phyloP scores from a whole-genome alignment of 1,140 invertebrate genomes.

The Aphis gossypii region DNA sequence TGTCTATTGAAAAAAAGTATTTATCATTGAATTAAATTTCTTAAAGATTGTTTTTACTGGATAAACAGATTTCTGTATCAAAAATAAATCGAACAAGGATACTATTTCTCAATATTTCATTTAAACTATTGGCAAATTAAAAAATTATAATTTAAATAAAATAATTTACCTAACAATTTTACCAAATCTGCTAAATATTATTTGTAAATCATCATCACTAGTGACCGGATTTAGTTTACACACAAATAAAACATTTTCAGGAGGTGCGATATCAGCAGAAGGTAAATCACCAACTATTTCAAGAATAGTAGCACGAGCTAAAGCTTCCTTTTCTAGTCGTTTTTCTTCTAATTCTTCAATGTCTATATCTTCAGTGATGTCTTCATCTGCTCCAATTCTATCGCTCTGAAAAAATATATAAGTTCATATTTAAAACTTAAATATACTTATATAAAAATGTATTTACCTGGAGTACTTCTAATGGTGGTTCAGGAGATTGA shows the following conservation, averaged over 20 bases:
- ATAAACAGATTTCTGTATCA: too few relatives aligned
- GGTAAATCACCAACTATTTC: constrained; percentile 99
- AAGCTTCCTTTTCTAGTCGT: constrained; percentile 89
- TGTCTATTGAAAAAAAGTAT: too few relatives aligned
- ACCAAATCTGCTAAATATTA: constrained; percentile 97
- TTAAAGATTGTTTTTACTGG: too few relatives aligned
- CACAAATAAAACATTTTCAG: constrained; percentile 99
- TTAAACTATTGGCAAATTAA: not conserved
- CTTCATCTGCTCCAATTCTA: constrained; percentile 92
- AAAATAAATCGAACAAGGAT: too few relatives aligned
- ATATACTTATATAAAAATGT: not conserved
- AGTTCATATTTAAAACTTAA: not conserved
- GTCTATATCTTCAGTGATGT: constrained; percentile 83
- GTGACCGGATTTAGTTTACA: constrained; percentile 99
- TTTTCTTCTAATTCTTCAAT: constrained; percentile 87
- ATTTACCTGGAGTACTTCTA: constrained; percentile 73
- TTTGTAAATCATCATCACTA: constrained; percentile 95
- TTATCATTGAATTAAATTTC: too few relatives aligned
- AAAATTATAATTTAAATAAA: not conserved
- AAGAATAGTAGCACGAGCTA: constrained; percentile 94
- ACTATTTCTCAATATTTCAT: not conserved
- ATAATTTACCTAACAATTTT: constrained; percentile 76
- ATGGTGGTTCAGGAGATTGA: constrained; percentile 85
- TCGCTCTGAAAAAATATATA: constrained; percentile 70
- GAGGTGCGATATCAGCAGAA: constrained; percentile 95